Evolutionary conservation across 2,888 invertebrate species (phyloP), one percentile per base, ranked within the genome.

Genomic region (Oscheius sp.): DNA sequence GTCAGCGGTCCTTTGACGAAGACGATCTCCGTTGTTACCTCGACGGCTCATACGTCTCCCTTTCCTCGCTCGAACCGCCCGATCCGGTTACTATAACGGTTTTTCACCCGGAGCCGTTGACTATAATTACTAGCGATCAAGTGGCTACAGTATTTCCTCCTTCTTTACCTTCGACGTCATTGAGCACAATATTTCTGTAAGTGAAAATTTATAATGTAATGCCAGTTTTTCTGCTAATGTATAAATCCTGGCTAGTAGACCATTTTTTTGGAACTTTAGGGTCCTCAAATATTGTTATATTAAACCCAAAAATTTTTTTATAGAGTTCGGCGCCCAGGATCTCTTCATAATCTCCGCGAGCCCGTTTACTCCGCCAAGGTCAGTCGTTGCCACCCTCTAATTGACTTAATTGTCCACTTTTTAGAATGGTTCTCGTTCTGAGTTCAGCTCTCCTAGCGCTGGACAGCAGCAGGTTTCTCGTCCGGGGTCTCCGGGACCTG

Each of bases 401-500:
- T 49, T 22, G 24, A 8, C 24, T n/a, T 32, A 22, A 41, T 57
- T 51, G 51, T 12, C 2, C 30, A 30, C 8, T 14, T 30, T 51
- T 38, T 20, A 59, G 59, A 59, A 59, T 41, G 59, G 59, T 5
- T 44, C 44, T 6, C 38, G 59, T 20, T 59, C 59, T 26, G 59
- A 38, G 17, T 44, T 41, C 59, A 59, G 26, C 44, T 59, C 44
- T 17, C 59, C 59, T 6, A 30, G 28, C 26, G 28, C 30, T n/a
- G n/a, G n/a, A n/a, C 33, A 36, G n/a, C 17, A 17, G 26, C 30
- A 24, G 1, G 24, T 49, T 9, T 44, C 57, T 20, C 70, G 74
- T 12, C 68, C 76, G 8, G 72, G 72, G 1, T 74, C 81, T 20
- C 78, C 78, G 12, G 77, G 73, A 30, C 77, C 79, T 20, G 80